These are phyloP conservation scores for Lycophotia porphyrea DNA, from an alignment of 2,888 invertebrate species.

Conservation along the genomic window DNA sequence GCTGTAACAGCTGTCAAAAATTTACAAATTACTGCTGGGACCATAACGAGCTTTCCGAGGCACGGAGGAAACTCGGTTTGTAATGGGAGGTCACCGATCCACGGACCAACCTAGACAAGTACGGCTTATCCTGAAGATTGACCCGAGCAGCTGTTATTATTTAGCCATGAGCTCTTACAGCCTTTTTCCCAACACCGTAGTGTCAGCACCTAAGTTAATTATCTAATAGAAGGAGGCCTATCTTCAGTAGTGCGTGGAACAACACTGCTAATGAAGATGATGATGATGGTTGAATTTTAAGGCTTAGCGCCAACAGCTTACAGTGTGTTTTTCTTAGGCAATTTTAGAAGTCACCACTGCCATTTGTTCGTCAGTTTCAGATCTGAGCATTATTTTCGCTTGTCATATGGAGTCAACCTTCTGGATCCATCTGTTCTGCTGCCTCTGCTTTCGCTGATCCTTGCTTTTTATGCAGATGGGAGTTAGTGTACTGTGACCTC, in stretches of 20 bases:
- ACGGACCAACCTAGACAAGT: background rate
- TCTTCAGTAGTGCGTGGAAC: background rate
- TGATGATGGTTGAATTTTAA: background rate
- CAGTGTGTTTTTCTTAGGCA: background rate
- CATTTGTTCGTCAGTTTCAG: background rate
- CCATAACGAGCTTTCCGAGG: background rate
- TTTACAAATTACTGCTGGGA: background rate
- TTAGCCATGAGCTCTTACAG: background rate
- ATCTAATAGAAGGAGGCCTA: too few species aligned
- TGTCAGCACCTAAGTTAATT: background rate
- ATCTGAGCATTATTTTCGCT: background rate
- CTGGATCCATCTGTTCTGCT: slow-evolving; percentile 74
- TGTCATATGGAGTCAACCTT: background rate
- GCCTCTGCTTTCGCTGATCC: slow-evolving; percentile 83
- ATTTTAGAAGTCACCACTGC: background rate
- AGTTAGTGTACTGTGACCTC: slow-evolving; percentile 58
- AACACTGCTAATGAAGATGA: background rate
- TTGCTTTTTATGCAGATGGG: slow-evolving; percentile 67
- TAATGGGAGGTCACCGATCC: background rate
- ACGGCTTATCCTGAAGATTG: background rate
- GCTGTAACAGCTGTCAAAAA: background rate
- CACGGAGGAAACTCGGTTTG: background rate
- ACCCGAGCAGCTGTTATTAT: background rate
- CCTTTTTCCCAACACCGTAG: background rate
- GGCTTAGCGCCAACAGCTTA: background rate